Evolutionary conservation across 2,113 vertebrate genomes (phyloP).

Genomic region (Ailuropoda melanoleuca): DNA sequence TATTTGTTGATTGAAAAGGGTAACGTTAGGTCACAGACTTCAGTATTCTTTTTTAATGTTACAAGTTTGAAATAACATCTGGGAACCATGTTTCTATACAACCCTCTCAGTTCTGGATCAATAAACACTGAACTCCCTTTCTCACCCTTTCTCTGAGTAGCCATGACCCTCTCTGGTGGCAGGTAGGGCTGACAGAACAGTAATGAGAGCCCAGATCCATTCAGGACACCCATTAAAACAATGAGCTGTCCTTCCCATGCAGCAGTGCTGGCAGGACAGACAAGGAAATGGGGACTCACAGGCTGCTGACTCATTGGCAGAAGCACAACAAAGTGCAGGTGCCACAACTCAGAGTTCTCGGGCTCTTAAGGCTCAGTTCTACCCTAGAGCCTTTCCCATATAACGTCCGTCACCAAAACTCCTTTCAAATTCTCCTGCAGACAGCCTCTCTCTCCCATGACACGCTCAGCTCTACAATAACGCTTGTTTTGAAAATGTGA

Average conservation of each 20-base stretch:
- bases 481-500: slow-evolving; percentile 16
- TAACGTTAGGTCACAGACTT: neutral
- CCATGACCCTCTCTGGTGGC: neutral
- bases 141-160: neutral
- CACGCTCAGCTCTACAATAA: neutral
- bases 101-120: neutral
- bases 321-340: neutral
- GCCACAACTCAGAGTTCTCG: neutral
- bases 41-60: no score
- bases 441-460: neutral
- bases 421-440: neutral
- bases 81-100: neutral
- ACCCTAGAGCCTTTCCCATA: neutral
- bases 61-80: neutral
- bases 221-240: neutral
- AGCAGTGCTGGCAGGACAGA: neutral
- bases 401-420: neutral
- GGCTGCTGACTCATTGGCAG: neutral
- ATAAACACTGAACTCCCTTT: neutral
- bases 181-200: neutral
- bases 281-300: rapidly evolving
- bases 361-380: neutral
- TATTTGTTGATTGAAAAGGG: neutral
- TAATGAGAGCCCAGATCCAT: neutral
- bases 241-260: neutral